These are phyloP conservation scores for Garra rufa DNA, from an alignment of 2,113 vertebrate genomes.

Conservation along the genomic window DNA sequence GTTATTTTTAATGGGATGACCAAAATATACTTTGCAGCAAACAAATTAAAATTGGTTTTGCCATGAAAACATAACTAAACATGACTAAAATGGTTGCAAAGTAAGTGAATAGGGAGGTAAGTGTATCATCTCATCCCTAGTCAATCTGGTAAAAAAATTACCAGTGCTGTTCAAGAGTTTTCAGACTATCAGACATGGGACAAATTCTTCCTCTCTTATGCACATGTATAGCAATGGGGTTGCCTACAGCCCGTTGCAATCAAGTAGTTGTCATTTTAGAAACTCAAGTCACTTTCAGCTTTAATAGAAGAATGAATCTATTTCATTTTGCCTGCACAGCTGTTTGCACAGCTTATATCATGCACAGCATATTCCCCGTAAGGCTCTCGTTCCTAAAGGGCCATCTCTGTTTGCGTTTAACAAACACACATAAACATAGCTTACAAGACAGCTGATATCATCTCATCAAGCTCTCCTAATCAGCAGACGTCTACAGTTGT, in stretches of 20 bases:
- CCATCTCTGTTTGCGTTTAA: not conserved
- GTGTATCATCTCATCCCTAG: too few species aligned
- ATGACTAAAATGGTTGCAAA: too few species aligned
- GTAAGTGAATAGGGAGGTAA: too few species aligned
- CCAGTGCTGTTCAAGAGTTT: not conserved
- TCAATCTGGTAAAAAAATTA: too few species aligned
- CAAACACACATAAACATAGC: not conserved
- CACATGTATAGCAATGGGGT: not conserved
- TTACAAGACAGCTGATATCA: not conserved
- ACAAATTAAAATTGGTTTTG: too few species aligned
- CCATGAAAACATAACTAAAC: too few species aligned
- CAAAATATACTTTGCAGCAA: too few species aligned
- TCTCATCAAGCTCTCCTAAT: slow-evolving; percentile 31
- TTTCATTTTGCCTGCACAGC: not conserved
- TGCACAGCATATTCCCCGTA: not conserved
- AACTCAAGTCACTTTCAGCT: not conserved
- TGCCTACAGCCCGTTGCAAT: not conserved
- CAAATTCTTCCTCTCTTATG: not conserved
- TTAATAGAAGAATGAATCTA: not conserved
- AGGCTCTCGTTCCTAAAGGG: slow-evolving; percentile 9
- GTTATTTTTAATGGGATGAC: too few species aligned
- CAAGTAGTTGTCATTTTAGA: not conserved
- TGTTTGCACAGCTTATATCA: not conserved
- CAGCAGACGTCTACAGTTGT: slow-evolving; percentile 35
- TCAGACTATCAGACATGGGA: not conserved